These are phyloP conservation scores for Scaptomyza polygonia DNA, from an alignment of 2,888 invertebrate species.

Conservation along the genomic window DNA sequence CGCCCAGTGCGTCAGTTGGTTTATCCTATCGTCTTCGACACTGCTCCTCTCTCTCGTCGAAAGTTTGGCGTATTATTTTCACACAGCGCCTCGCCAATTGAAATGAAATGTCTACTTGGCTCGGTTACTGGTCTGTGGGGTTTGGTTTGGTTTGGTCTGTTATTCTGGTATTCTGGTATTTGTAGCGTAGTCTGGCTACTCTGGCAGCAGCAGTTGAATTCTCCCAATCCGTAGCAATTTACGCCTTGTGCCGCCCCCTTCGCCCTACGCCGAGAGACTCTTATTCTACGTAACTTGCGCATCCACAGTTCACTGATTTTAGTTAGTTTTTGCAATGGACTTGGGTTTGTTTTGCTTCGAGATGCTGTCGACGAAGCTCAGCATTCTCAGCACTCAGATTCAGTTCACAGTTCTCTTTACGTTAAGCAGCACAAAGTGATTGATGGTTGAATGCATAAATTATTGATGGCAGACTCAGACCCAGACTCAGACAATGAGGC, in stretches of 20 bases:
- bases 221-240: conserved; percentile 65
- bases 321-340: conserved; percentile 64
- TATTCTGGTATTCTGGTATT: conserved; percentile 4
- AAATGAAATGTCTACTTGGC: conserved; percentile 62
- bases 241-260: conserved; percentile 60
- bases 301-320: conserved; percentile 72
- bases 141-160: conserved; percentile 14
- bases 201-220: conserved; percentile 20
- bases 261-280: conserved; percentile 19
- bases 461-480: conserved; percentile 64
- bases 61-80: conserved; percentile 61
- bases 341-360: conserved; percentile 50
- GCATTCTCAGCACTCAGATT: conserved; percentile 47
- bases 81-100: conserved; percentile 57
- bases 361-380: conserved; percentile 16
- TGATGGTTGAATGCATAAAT: conserved; percentile 80
- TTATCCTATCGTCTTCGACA: conserved; percentile 8
- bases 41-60: conserved; percentile 11
- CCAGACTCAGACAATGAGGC: conserved; percentile 63
- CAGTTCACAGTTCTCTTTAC: conserved; percentile 55
- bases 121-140: conserved; percentile 25
- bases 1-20: conserved; percentile 57
- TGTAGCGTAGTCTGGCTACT: conserved; percentile 16
- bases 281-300: conserved; percentile 20
- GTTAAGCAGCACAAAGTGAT: conserved; percentile 79